Percentiles rank a stretch among this genome's conserved stretches.
Evolutionary conservation across 2,888 invertebrate genomes (phyloP).

Genomic region (Beris chalybata): DNA sequence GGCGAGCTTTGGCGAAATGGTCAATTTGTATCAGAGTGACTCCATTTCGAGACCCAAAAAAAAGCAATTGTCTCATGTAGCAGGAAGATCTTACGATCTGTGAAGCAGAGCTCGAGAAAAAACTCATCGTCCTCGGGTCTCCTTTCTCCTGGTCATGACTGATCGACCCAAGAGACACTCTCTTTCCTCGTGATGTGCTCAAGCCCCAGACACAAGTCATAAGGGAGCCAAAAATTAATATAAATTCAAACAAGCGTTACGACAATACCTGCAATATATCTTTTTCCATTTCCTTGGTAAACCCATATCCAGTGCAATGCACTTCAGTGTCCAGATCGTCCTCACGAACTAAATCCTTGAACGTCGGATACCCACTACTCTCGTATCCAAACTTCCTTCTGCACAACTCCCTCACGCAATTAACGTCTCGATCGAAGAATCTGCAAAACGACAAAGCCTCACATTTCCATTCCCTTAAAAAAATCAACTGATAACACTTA

Average conservation of each 20-base stretch:
- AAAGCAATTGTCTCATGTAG: too few relatives aligned
- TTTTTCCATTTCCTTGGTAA: slow-evolving; percentile 79
- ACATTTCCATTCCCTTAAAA: not conserved
- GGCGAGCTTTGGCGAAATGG: too few relatives aligned
- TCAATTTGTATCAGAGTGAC: too few relatives aligned
- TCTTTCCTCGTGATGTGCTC: too few relatives aligned
- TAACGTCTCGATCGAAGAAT: slow-evolving; percentile 94
- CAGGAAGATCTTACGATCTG: too few relatives aligned
- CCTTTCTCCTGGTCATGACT: too few relatives aligned
- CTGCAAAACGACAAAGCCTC: slow-evolving; percentile 54
- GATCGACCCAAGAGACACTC: too few relatives aligned
- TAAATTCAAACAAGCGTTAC: not conserved
- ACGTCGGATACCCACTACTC: slow-evolving; percentile 77
- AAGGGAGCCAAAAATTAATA: not conserved
- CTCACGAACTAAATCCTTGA: slow-evolving; percentile 74
- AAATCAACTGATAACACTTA: slow-evolving; percentile 52
- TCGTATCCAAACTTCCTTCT: slow-evolving; percentile 86
- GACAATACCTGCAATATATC: slow-evolving; percentile 63
- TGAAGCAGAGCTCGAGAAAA: too few relatives aligned
- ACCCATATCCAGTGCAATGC: slow-evolving; percentile 89
- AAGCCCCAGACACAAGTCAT: too few relatives aligned
- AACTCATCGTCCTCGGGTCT: too few relatives aligned
- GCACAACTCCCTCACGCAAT: slow-evolving; percentile 89
- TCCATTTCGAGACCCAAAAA: too few relatives aligned
- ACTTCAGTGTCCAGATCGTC: slow-evolving; percentile 86